These are phyloP conservation scores for Liopterus haemorrhoidalis DNA, from an alignment of 2,888 invertebrate genomes.

Conservation along the genomic window DNA sequence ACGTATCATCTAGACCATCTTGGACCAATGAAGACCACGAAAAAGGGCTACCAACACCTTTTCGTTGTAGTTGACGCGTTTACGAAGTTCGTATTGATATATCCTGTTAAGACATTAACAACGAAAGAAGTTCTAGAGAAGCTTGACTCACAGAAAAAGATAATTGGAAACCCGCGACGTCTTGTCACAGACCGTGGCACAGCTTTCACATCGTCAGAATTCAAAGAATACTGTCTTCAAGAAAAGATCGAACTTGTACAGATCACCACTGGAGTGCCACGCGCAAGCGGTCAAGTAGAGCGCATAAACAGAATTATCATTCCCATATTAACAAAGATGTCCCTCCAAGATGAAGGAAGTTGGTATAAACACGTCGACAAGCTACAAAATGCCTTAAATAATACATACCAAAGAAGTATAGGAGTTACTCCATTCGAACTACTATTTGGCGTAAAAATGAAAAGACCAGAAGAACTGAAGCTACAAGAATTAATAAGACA, in stretches of 20 bases:
- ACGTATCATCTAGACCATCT: slow-evolving; percentile 42
- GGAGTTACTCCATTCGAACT: slow-evolving; percentile 22
- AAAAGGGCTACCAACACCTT: slow-evolving; percentile 34
- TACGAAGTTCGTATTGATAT: slow-evolving; percentile 37
- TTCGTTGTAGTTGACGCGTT: slow-evolving; percentile 38
- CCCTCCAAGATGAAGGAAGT: slow-evolving; percentile 10
- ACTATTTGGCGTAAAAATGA: slow-evolving; percentile 24
- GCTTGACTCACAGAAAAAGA: slow-evolving; percentile 30
- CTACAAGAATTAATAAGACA: slow-evolving; percentile 20
- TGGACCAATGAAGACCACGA: slow-evolving; percentile 38
- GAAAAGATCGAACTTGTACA: slow-evolving; percentile 18
- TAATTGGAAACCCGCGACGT: slow-evolving; percentile 31
- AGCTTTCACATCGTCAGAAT: slow-evolving; percentile 34
- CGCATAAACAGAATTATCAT: slow-evolving; percentile 23
- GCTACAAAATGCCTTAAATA: slow-evolving; percentile 17
- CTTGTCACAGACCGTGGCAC: slow-evolving; percentile 39
- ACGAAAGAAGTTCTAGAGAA: slow-evolving; percentile 31
- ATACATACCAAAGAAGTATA: slow-evolving; percentile 18
- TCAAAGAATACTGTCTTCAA: slow-evolving; percentile 11
- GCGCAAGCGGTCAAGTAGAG: slow-evolving; percentile 26
- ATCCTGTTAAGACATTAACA: slow-evolving; percentile 34
- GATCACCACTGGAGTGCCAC: slow-evolving; percentile 20
- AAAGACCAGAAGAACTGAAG: slow-evolving; percentile 11
- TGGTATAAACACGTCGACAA: slow-evolving; percentile 21
- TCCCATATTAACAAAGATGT: slow-evolving; percentile 22